Evolutionary conservation across 1,140 invertebrate species (phyloP).

Genomic region (Aphidius gifuensis): DNA sequence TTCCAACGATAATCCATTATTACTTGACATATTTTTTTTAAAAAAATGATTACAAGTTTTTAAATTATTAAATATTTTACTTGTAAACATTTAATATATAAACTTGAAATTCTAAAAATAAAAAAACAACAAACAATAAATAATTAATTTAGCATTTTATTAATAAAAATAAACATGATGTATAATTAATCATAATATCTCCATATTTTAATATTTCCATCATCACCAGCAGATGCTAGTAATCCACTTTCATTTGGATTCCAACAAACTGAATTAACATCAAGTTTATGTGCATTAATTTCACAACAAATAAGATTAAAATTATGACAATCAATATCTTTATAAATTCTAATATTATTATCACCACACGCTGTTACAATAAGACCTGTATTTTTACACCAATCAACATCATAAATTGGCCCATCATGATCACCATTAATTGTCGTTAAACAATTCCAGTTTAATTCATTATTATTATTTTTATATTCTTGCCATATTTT

Average conservation of each 20-base stretch:
- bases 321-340: conserved; percentile 71
- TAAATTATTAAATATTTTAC: not conserved
- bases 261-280: conserved; percentile 93
- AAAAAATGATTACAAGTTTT: not conserved
- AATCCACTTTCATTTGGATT: conserved; percentile 75
- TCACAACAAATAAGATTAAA: conserved; percentile 71
- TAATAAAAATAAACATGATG: not conserved
- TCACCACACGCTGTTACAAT: conserved; percentile 89
- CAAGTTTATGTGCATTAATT: conserved; percentile 79
- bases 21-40: conserved; percentile 1
- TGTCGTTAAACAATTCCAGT: conserved; percentile 93
- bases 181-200: conserved; percentile 39
- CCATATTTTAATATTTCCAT: conserved; percentile 90
- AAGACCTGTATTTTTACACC: conserved; percentile 76
- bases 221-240: conserved; percentile 91
- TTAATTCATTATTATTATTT: conserved; percentile 69
- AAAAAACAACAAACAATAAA: not conserved
- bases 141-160: not conserved
- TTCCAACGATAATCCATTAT: conserved; percentile 54
- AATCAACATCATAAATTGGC: conserved; percentile 87
- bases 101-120: not conserved
- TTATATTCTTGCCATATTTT: conserved; percentile 90
- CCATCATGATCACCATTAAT: conserved; percentile 83
- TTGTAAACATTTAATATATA: too few species aligned
- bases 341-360: conserved; percentile 80